A percentile compares a stretch with the other conserved stretches of the same genome.
These are phyloP conservation scores for Tachycineta bicolor DNA, from an alignment of 2,113 vertebrate species.

Conservation along the genomic window DNA sequence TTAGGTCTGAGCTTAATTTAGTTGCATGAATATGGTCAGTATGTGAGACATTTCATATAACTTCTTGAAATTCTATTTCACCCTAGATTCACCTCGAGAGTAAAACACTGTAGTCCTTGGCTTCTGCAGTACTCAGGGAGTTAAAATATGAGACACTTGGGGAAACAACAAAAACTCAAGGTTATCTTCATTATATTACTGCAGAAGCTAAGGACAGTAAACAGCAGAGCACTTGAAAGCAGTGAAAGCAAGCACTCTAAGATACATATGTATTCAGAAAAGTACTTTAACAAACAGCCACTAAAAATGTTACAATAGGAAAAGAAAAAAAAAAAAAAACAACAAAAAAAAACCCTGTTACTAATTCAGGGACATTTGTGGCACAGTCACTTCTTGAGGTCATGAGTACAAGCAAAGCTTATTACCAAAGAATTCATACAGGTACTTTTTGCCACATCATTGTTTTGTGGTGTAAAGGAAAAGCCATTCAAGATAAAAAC, in stretches of 20 bases:
- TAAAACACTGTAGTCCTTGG: background rate
- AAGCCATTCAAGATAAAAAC: background rate
- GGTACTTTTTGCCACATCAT: background rate
- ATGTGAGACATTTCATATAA: background rate
- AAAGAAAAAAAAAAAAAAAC: background rate
- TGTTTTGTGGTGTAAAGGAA: background rate
- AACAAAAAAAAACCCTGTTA: too few relatives aligned
- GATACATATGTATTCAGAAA: background rate
- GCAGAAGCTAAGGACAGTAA: background rate
- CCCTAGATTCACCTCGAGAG: background rate
- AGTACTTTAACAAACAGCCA: background rate
- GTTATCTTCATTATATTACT: background rate
- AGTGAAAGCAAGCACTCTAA: background rate
- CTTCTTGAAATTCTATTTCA: background rate
- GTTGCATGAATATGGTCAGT: background rate
- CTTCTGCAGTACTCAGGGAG: background rate
- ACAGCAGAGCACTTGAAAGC: background rate
- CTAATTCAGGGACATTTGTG: constrained; percentile 17
- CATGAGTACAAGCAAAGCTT: background rate
- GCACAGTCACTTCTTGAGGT: background rate
- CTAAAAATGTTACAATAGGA: background rate
- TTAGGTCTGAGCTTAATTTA: background rate
- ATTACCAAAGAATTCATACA: background rate
- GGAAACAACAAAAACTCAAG: background rate
- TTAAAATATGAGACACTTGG: background rate